Percentiles rank a stretch among this genome's conserved stretches.
Conservation (phyloP, 2,888 invertebrate species). For the Coecobrya sp. region DNA sequence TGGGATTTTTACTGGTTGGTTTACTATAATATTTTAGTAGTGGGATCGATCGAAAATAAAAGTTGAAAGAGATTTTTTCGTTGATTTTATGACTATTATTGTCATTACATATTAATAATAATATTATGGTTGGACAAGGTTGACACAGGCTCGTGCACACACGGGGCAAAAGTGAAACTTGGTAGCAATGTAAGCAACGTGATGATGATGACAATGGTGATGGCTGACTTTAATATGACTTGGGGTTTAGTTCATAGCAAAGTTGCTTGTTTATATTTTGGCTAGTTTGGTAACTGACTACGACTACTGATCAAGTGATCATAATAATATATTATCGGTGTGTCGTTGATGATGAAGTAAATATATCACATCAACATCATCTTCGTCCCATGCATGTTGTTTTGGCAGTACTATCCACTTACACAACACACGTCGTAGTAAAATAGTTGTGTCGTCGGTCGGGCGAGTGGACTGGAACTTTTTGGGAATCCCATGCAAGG, state of each 20-base stretch:
- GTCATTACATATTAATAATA: conserved; percentile 33
- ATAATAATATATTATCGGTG: conserved; percentile 42
- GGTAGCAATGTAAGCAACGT: background rate
- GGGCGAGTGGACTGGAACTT: conserved; percentile 76
- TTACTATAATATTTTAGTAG: background rate
- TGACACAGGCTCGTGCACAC: conserved; percentile 25
- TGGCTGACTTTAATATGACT: background rate
- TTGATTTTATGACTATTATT: conserved; percentile 28
- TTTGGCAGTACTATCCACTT: background rate
- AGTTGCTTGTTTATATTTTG: background rate
- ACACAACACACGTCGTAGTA: conserved; percentile 33
- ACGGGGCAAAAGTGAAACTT: conserved; percentile 13
- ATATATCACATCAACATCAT: conserved; percentile 57
- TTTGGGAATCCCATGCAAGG: conserved; percentile 76
- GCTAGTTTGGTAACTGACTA: conserved; percentile 49
- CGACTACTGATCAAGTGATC: conserved; percentile 47
- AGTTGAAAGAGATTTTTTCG: background rate
- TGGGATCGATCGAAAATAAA: background rate
- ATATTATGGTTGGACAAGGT: conserved; percentile 67
- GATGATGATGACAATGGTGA: background rate
- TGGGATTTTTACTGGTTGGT: conserved; percentile 26
- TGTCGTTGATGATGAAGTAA: conserved; percentile 49
- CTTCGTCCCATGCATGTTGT: conserved; percentile 12
- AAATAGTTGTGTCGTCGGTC: conserved; percentile 38
- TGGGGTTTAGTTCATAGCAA: no score